Evolutionary conservation across 2,113 vertebrate genomes (phyloP), one percentile per base, ranked within the genome.

Genomic region (Sylvilagus bachmani): DNA sequence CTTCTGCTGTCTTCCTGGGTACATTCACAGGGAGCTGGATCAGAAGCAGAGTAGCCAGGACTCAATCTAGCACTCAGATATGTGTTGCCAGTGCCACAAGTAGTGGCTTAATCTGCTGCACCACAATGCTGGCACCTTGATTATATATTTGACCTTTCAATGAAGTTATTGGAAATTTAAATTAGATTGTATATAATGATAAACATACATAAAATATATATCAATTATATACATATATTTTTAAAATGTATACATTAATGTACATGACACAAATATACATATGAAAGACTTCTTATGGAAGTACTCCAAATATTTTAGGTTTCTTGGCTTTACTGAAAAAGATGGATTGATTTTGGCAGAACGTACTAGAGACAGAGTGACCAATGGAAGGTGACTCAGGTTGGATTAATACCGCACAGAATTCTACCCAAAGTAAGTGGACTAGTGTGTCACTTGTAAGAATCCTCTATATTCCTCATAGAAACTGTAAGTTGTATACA

Each of bases 141-240:
- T 55, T 88, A 27, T 12, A 86, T 9, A 36, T 10, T 55, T 85
- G 38, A 70, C 49, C 80, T 2, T 25, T 91, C 58, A 84, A 51
- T 62, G 78, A 58, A 75, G 11, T 66, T 74, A 74, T 62, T 67
- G 71, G 75, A 83, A 95, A 87, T 36, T 51, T 87, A 62, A 87
- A 25, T 78, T 31, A 44, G 33, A 84, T 10, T 29, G 36, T 8
- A 61, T 6, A 70, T 78, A 73, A 86, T 89, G 51, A 2, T 79
- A 27, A 64, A 64, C 29, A 90, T 29, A 31, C 10, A 62, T 70
- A 70, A 77, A 75, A 92, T 70, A 29, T 67, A 71, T 69, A 80
- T 71, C 21, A 58, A 90, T 25, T 79, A 19, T 25, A 79, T 53
- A 33, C 16, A 94, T 36, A 66, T 16, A 66, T 17, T 21, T 64